These are phyloP conservation scores for Heliconius erato DNA, from an alignment of 2,888 invertebrate species.

Conservation along the genomic window DNA sequence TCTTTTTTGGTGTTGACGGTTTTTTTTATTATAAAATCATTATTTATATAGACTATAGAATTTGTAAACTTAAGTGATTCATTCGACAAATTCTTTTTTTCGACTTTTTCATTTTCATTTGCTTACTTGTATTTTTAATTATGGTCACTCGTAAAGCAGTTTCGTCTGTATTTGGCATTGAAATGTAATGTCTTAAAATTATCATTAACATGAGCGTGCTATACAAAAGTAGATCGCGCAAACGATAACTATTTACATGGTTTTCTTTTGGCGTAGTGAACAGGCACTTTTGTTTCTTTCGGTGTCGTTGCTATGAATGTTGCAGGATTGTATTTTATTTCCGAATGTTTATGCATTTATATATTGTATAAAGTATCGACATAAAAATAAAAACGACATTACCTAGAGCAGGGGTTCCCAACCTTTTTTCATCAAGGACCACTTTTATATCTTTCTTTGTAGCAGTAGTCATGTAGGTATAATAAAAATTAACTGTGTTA, in stretches of 20 bases:
- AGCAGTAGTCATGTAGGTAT: too few relatives aligned
- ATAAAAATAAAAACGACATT: neutral
- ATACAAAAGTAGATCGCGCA: constrained; percentile 62
- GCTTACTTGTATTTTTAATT: too few relatives aligned
- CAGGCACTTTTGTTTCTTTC: constrained; percentile 53
- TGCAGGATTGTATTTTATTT: neutral
- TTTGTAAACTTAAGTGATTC: neutral
- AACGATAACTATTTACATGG: constrained; percentile 59
- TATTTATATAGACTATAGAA: neutral
- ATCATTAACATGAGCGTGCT: neutral
- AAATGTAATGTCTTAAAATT: neutral
- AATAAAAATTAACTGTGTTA: too few relatives aligned
- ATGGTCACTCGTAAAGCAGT: neutral
- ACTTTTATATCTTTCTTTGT: too few relatives aligned
- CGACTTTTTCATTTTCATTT: too few relatives aligned
- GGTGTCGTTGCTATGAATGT: constrained; percentile 40
- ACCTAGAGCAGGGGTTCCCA: too few relatives aligned
- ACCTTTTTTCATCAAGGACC: too few relatives aligned
- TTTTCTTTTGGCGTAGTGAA: constrained; percentile 54
- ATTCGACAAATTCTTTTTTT: neutral
- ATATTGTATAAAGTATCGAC: neutral
- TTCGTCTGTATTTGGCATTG: neutral
- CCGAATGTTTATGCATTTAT: neutral
- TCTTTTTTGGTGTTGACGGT: neutral
- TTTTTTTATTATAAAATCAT: neutral